Evolutionary conservation across 2,888 invertebrate species (phyloP).

Genomic region (Eulithis prunata): DNA sequence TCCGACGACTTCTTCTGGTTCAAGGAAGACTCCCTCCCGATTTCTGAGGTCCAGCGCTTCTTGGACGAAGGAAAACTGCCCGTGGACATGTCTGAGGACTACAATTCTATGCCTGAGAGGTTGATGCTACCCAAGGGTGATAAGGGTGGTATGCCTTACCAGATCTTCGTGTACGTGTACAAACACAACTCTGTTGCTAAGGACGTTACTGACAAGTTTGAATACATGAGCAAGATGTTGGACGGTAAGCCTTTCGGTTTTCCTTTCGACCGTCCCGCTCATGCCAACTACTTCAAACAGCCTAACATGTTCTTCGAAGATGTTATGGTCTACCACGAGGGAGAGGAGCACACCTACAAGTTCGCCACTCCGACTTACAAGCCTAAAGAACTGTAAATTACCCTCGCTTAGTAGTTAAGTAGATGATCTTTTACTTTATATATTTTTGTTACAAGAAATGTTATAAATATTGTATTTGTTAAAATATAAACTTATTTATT

Average conservation of each 20-base stretch:
- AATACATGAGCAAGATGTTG: conserved; percentile 42
- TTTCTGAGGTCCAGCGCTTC: conserved; percentile 84
- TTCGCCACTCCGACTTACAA: conserved; percentile 37
- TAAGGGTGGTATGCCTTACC: conserved; percentile 86
- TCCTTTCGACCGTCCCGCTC: conserved; percentile 83
- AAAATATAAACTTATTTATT: no score
- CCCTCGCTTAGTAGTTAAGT: conserved; percentile 2
- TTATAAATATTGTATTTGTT: no score
- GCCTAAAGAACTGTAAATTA: conserved; percentile 20
- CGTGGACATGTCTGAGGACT: conserved; percentile 78
- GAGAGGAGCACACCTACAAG: conserved; percentile 62
- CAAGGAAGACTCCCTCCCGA: conserved; percentile 86
- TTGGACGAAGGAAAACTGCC: conserved; percentile 82
- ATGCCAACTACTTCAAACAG: conserved; percentile 67
- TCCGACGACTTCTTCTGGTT: conserved; percentile 87
- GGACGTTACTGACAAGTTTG: conserved; percentile 43
- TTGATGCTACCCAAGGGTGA: conserved; percentile 89
- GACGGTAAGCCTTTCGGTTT: conserved; percentile 83
- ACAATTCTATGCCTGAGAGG: conserved; percentile 87
- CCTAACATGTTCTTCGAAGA: conserved; percentile 86
- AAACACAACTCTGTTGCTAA: conserved; percentile 76
- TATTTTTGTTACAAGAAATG: conserved; percentile 19
- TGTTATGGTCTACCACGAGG: conserved; percentile 80
- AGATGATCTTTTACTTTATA: conserved; percentile 15
- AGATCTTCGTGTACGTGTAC: conserved; percentile 86